Evolutionary conservation across 2,113 vertebrate species (phyloP), one percentile per base, ranked within the genome.

Genomic region (Phylloscopus trochiloides): DNA sequence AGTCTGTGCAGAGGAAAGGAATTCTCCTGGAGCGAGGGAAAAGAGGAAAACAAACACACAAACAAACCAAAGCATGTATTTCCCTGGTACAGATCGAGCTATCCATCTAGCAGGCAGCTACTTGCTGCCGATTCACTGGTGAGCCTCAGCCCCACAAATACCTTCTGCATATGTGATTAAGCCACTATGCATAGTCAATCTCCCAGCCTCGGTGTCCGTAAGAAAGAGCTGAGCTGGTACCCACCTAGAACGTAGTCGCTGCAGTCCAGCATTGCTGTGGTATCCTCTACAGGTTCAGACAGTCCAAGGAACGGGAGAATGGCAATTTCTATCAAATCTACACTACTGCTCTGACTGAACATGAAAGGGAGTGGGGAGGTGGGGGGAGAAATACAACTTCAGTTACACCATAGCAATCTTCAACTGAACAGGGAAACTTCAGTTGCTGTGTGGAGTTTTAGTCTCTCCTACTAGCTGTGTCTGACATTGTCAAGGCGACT

Each of bases 401-500:
- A 95, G 97, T 97, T 97, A 98, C 95, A 98, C 98, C 98, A 98
- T 98, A 97, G 98, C 98, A 96, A 98, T 98, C 97, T 98, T 97
- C 96, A 97, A 97, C 97, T 96, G 98, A 98, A 98, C 94, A 92
- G 97, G 96, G 97, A 98, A 98, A 98, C 98, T 98, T 98, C 98
- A 96, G 98, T 98, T 98, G 97, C 98, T 98, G 97, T 91, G 97
- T 96, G 96, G 98, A 98, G 98, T 98, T 98, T 98, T 98, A 98
- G 97, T 96, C 98, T 97, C 97, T 98, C 96, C 97, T 97, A 94
- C 97, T 97, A 97, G 98, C 98, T 95, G 97, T 97, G 97, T 97
- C 98, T 98, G 98, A 98, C 98, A 99, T 98, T 98, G 98, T 98
- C 98, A 99, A 98, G 98, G 99, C 99, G 99, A 99, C 98, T 99